phyloP scores from a whole-genome alignment of 2,797 vertebrate genomes.

The Petrocephalus sullivani region DNA sequence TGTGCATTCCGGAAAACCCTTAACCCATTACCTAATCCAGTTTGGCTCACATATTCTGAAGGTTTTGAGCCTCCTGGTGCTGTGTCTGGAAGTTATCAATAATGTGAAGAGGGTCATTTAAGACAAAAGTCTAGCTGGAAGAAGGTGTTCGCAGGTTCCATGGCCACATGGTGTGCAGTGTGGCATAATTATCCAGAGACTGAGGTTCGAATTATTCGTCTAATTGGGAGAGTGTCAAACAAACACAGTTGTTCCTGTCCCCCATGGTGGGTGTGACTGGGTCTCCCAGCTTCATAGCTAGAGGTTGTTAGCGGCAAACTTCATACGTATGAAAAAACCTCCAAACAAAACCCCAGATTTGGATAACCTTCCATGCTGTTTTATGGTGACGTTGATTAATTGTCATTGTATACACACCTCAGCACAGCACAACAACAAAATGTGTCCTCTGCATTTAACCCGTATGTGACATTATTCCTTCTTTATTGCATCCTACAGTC shows the following conservation, averaged over 20 bases:
- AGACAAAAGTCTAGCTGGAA: slow-evolving; percentile 30
- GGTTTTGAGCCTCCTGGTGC: slow-evolving; percentile 51
- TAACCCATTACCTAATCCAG: slow-evolving; percentile 54
- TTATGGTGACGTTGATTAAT: not conserved
- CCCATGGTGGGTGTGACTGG: not conserved
- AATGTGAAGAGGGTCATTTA: slow-evolving; percentile 50
- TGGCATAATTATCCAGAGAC: not conserved
- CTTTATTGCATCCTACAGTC: not conserved
- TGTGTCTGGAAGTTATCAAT: slow-evolving; percentile 54
- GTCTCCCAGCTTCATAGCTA: not conserved
- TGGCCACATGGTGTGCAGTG: not conserved
- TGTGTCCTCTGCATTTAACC: too few species aligned
- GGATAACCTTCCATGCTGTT: not conserved
- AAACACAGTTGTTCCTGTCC: not conserved
- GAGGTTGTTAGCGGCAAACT: not conserved
- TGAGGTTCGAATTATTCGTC: not conserved
- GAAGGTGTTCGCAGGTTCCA: not conserved
- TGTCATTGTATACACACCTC: too few species aligned
- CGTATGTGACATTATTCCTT: not conserved
- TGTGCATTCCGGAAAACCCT: slow-evolving; percentile 48
- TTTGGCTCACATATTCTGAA: slow-evolving; percentile 36
- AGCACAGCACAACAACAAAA: too few species aligned
- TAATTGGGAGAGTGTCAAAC: not conserved
- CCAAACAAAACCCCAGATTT: not conserved
- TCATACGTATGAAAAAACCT: not conserved